Evolutionary conservation across 1,140 invertebrate species (phyloP), one percentile per base, ranked within the genome.

Genomic region (Calephelis nemesis): DNA sequence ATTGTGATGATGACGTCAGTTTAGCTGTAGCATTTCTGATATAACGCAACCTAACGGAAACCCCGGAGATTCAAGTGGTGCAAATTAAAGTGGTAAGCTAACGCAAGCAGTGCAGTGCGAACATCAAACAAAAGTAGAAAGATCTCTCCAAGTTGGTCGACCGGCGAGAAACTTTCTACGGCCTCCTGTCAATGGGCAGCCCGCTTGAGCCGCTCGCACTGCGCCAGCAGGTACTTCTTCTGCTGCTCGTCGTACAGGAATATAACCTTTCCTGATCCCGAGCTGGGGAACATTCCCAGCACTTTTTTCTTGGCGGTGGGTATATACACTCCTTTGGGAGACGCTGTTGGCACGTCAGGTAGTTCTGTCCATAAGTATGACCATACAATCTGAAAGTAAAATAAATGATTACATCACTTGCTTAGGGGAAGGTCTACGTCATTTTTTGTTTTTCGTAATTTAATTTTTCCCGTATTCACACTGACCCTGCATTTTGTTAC

Each of bases 321-420:
- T 13, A 92, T 82, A 73, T 87, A 92, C 0, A 92, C 91, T 8
- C 92, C 90, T 63, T 87, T 89, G 47, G 78, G 79, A 0, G 89
- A 88, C 0, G 84, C 73, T 6, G 83, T 85, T 12, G 92, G 92
- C 54, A 83, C 76, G 15, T 89, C 88, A 1, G 91, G 90, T 1
- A 92, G 78, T 67, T 92, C 91, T 13, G 80, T 68, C 92, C 92
- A 92, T 3, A 92, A 79, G 72, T 91, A 92, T 9, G 85, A 75
- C 92, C 92, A 92, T 5, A 92, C 81, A 67, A 92, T 89, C 92
- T 92, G 76, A 19, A 65, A 60, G 39, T 9, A 39, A n/a, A 4
- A 12, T 45, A 49, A 5, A 50, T 3, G 9, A 40, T 7, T 9
- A n/a, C n/a, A 19, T 3, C 15, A 15, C 30, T 30, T 30, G 30